Conservation (phyloP, 2,797 vertebrate species). For the Clarias platycephalus region DNA sequence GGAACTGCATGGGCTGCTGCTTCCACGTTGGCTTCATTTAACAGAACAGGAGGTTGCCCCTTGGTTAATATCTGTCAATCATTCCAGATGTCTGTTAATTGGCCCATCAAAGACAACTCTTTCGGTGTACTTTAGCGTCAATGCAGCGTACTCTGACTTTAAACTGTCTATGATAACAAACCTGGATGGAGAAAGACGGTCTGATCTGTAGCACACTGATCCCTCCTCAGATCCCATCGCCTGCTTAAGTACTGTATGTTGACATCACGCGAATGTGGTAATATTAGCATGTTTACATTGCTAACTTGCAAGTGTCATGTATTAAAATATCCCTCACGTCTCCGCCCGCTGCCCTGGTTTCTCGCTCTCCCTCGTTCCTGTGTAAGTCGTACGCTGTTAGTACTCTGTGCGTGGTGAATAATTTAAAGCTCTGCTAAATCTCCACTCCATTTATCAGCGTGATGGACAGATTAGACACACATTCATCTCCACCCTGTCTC, state of each 20-base stretch:
- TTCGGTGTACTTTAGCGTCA: background rate
- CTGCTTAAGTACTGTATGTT: background rate
- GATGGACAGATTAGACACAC: slow-evolving; percentile 21
- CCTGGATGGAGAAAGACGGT: background rate
- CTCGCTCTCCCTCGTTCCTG: background rate
- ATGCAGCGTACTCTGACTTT: background rate
- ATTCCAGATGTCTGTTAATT: background rate
- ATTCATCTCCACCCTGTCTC: background rate
- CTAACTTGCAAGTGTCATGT: background rate
- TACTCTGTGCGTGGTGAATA: background rate
- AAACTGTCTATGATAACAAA: background rate
- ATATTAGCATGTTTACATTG: background rate
- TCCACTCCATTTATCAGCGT: slow-evolving; percentile 12
- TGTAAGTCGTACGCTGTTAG: background rate
- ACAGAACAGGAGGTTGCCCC: too few relatives aligned
- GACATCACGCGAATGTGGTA: background rate
- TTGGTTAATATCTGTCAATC: background rate
- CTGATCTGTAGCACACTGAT: background rate
- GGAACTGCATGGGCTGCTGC: too few relatives aligned
- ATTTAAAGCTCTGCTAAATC: slow-evolving; percentile 23
- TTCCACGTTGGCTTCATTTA: too few relatives aligned
- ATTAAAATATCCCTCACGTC: background rate
- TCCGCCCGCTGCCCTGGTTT: slow-evolving; percentile 10
- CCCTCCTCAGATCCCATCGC: background rate
- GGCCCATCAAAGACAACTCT: background rate